These are phyloP conservation scores for Drosophila tropicalis DNA, from an alignment of 1,140 invertebrate species.

Conservation along the genomic window DNA sequence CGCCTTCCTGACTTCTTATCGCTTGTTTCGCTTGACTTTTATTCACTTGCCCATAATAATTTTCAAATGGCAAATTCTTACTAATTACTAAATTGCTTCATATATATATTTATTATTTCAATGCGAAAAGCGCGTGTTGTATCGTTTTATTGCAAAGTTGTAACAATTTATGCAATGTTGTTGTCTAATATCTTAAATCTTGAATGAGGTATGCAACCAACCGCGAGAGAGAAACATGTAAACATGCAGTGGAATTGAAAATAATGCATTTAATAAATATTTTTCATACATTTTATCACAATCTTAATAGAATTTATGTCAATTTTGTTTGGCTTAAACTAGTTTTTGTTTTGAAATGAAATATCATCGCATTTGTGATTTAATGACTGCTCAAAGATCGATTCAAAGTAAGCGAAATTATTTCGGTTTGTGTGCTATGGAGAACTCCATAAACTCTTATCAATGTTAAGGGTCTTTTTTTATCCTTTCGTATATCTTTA, in stretches of 20 bases:
- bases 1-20: constrained; percentile 76
- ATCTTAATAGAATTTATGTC: constrained; percentile 5
- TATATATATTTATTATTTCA: constrained; percentile 32
- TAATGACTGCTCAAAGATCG: too few relatives aligned
- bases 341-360: neutral
- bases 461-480: too few relatives aligned
- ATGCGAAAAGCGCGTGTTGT: constrained; percentile 44
- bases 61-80: constrained; percentile 67
- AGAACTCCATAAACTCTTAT: too few relatives aligned
- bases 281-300: neutral
- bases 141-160: constrained; percentile 17
- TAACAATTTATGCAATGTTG: constrained; percentile 58
- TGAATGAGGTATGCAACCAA: constrained; percentile 22
- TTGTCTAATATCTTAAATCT: constrained; percentile 52
- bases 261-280: constrained; percentile 12
- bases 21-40: constrained; percentile 27
- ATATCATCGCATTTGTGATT: too few relatives aligned
- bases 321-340: neutral
- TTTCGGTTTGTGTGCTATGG: too few relatives aligned
- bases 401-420: too few relatives aligned
- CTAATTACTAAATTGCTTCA: constrained; percentile 72
- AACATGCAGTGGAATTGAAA: neutral
- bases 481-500: too few relatives aligned
- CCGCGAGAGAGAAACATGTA: neutral
- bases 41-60: constrained; percentile 47